Evolutionary conservation across 2,888 invertebrate genomes (phyloP), one percentile per base, ranked within the genome.

Genomic region (Apodemia duryi): DNA sequence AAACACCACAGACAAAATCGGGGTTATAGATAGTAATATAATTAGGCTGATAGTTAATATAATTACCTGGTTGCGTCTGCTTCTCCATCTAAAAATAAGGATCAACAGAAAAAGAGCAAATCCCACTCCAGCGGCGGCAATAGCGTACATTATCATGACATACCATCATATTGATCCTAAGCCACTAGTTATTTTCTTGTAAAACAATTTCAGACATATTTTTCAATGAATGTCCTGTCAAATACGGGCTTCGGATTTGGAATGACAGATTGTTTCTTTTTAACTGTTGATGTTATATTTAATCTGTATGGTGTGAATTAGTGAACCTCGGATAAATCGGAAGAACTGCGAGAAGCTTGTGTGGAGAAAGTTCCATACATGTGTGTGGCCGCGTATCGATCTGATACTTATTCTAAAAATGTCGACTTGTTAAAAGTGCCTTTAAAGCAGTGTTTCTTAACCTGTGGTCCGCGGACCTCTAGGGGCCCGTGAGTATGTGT

Each of bases 81-180:
- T 82, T 71, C 72, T 82, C 85, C 83, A 85, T 64, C 75, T 78
- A 70, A 82, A 51, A 7, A 78, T 41, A 35, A 87, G 68, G 2
- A 80, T 66, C 63, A 87, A 67, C 29, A 82, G 49, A 43, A 85
- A 65, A 4, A 87, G 65, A 11, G 70, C 74, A 32, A 84, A 73
- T 65, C 81, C 84, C 43, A 84, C 63, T 57, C 76, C 83, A 67
- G 81, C 83, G 65, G 77, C 77, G 67, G 73, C 70, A 29, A 77
- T 71, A 64, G 76, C 46, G 46, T 46, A 77, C 84, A 85, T 84
- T 70, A 72, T 71, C 66, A 65, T 64, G 64, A 57, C 61, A 64
- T 73, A 76, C 69, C 80, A 81, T 82, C 69, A 74, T 79, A 76
- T 69, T 69, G 67, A 61, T 28, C 10, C 52, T 11, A 54, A 54